Conservation (phyloP, 2,113 vertebrate genomes). For the Gobiocypris rarus region DNA sequence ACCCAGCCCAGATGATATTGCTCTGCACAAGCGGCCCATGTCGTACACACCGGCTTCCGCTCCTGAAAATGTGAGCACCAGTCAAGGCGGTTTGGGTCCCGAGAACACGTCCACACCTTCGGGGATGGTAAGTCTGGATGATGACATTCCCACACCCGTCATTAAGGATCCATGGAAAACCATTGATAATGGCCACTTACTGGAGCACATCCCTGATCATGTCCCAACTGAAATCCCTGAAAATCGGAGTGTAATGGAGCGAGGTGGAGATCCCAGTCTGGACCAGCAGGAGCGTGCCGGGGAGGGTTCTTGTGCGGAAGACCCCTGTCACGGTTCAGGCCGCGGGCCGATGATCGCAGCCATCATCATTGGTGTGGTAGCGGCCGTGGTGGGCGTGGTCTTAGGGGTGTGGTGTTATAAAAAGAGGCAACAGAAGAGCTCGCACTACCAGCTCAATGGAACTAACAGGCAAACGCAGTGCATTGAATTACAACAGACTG, state of each 20-base stretch:
- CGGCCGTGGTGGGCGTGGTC: slow-evolving; percentile 73
- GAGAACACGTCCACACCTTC: slow-evolving; percentile 57
- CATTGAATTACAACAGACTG: slow-evolving; percentile 93
- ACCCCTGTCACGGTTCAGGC: slow-evolving; percentile 71
- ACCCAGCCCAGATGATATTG: slow-evolving; percentile 31
- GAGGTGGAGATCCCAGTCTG: slow-evolving; percentile 71
- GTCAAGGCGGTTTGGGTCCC: slow-evolving; percentile 24
- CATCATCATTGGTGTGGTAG: slow-evolving; percentile 81
- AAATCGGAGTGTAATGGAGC: slow-evolving; percentile 51
- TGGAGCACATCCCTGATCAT: slow-evolving; percentile 44
- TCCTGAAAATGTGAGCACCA: slow-evolving; percentile 66
- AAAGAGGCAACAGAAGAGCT: slow-evolving; percentile 87
- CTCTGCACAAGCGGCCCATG: slow-evolving; percentile 49
- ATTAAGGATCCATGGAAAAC: slow-evolving; percentile 67
- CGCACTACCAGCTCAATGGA: slow-evolving; percentile 90
- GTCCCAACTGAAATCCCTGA: slow-evolving; percentile 41
- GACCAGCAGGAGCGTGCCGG: slow-evolving; percentile 74
- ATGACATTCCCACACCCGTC: slow-evolving; percentile 61
- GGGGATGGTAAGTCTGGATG: slow-evolving; percentile 60
- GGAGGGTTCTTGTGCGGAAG: slow-evolving; percentile 70
- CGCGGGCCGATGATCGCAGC: slow-evolving; percentile 83
- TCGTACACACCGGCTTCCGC: slow-evolving; percentile 55
- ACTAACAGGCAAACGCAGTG: slow-evolving; percentile 85
- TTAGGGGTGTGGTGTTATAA: slow-evolving; percentile 87
- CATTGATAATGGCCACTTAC: slow-evolving; percentile 61